Conservation (phyloP, 2,113 vertebrate species). For the Regulus satrapa region DNA sequence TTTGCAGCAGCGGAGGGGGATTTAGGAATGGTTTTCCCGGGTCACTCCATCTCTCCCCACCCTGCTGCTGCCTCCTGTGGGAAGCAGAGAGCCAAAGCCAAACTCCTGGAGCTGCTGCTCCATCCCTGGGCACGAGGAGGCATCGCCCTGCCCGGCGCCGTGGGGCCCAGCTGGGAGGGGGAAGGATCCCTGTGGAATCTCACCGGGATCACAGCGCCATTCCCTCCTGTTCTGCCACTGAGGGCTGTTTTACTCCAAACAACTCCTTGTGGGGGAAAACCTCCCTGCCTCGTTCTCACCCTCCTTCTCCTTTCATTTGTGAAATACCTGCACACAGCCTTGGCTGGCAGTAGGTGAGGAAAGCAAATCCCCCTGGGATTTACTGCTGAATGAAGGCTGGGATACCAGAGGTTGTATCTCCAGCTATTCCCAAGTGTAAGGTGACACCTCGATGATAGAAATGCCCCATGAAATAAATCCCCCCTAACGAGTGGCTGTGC, state of each 20-base stretch:
- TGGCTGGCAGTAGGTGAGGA: background rate
- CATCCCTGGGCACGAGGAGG: fast-evolving
- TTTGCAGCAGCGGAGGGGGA: background rate
- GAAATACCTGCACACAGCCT: background rate
- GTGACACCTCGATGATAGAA: background rate
- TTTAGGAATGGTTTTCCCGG: background rate
- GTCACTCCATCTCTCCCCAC: background rate
- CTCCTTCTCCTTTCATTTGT: background rate
- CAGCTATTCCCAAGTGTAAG: background rate
- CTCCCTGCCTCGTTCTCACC: fast-evolving
- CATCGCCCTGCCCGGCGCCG: background rate
- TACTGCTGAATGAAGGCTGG: background rate
- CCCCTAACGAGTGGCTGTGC: fast-evolving
- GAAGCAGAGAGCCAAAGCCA: background rate
- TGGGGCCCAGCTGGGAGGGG: background rate
- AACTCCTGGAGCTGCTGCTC: background rate
- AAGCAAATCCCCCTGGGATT: background rate
- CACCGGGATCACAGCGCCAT: fast-evolving
- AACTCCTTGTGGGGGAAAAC: background rate
- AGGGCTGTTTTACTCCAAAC: background rate
- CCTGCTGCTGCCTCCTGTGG: background rate
- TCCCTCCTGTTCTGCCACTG: background rate
- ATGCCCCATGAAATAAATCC: background rate
- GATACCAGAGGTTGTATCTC: background rate
- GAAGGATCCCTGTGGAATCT: background rate